Base-by-base conservation (phyloP, 1,140 invertebrate species). In the Atta colombica region DNA sequence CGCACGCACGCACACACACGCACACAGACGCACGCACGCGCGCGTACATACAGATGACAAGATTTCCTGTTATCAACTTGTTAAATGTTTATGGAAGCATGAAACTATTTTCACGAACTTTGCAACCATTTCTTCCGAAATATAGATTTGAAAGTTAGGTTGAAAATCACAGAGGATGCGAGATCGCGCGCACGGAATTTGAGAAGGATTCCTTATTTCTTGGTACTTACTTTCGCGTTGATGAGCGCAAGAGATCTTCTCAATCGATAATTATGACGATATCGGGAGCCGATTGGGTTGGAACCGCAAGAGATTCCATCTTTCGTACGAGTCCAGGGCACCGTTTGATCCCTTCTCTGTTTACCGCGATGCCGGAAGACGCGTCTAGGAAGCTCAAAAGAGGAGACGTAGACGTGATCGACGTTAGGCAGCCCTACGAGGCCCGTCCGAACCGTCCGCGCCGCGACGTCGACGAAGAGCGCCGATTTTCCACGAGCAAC, bases 401-500 rank as follows among this genome's bases (percentile, higher is more conserved):
- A 86, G 89, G 10, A 80, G 85, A 58, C 85, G 77, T 80, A 74
- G 89, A 88, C 65, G 89, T 86, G 89, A 90, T 90, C 89, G 89
- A 90, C 89, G 89, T 90, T 91, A 87, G 82, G 82, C 84, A 90
- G 74, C 78, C 77, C 35, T 91, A 77, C 88, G 87, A 91, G 82
- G 72, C 82, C 77, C 87, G 91, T 92, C 91, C 88, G 88, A 92
- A 92, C 88, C 86, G 88, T 92, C 85, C 89, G 93, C 87, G 91
- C 88, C 89, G 91, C 90, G 92, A 90, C 89, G 88, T 89, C 87
- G 89, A 88, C 92, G 93, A 88, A 86, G 87, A 91, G 90, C 87
- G 77, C 87, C 93, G 93, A 94, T 93, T 93, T 93, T 93, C 89
- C 92, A 94, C 93, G 93, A 94, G 82, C 87, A 90, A 91, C 91